Percentiles rank a stretch among this genome's conserved stretches.
These are phyloP conservation scores for Drosophila maculinotata DNA, from an alignment of 2,888 invertebrate genomes.

Conservation along the genomic window DNA sequence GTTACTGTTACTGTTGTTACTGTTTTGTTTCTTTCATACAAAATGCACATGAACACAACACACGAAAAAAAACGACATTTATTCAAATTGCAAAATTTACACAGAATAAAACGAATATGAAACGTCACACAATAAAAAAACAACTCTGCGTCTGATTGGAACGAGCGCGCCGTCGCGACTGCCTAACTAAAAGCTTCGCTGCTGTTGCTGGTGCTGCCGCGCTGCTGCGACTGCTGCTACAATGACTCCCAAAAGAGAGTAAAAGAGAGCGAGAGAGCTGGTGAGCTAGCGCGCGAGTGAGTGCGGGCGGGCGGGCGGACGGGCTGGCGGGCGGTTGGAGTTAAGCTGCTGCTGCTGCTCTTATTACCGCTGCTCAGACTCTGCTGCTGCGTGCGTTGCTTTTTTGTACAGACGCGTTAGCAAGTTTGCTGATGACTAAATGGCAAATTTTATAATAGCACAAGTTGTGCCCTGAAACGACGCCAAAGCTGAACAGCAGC, in stretches of 20 bases:
- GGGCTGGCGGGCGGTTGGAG: conserved; percentile 12
- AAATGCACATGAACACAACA: conserved; percentile 46
- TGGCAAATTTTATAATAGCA: conserved; percentile 63
- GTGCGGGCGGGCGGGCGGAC: conserved; percentile 21
- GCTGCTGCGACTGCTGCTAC: too few relatives aligned
- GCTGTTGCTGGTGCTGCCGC: too few relatives aligned
- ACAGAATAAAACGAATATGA: conserved; percentile 34
- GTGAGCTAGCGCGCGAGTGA: conserved; percentile 7
- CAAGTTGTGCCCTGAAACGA: conserved; percentile 39
- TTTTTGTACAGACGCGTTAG: conserved; percentile 76
- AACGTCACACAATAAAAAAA: conserved; percentile 7
- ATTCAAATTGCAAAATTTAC: conserved; percentile 48
- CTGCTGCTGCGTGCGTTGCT: conserved; percentile 40
- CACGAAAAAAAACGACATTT: conserved; percentile 48
- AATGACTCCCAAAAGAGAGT: conserved; percentile 19
- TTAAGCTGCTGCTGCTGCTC: conserved; percentile 24
- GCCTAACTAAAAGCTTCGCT: conserved; percentile 47
- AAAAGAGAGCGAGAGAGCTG: conserved; percentile 11
- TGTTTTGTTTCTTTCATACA: conserved; percentile 20
- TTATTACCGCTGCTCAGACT: conserved; percentile 22
- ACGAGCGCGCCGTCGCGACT: conserved; percentile 79
- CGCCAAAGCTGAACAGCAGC: conserved; percentile 39
- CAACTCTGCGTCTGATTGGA: conserved; percentile 62
- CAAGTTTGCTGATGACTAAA: conserved; percentile 81
- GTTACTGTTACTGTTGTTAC: neutral